Base-by-base conservation (phyloP, 2,888 invertebrate genomes). In the Abrostola triplasia region DNA sequence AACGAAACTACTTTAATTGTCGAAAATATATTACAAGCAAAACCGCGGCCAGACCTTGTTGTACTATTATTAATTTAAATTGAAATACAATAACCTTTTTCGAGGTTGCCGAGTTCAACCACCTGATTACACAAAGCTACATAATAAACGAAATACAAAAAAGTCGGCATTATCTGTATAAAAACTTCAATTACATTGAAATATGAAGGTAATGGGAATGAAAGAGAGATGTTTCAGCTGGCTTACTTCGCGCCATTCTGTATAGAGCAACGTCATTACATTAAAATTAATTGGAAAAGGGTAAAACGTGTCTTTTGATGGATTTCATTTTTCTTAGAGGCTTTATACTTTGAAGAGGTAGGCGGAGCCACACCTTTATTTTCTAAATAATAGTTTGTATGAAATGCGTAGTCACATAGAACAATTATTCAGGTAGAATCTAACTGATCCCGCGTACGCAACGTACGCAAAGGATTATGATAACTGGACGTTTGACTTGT, bases 81-180 rank as follows among this genome's bases (percentile, higher is more conserved):
- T 47, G 44, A 47, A 24, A 13, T 24, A 47, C 44, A 67, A 66
- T 72, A 72, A 57, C 54, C 65, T 71, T 54, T 53, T 50, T 58
- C 5, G 6, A 50, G 48, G 44, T 24, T 24, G n/a, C 40, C 9
- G 44, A 47, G 44, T 47, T 47, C 44, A 47, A 47, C 44, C 8
- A 9, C 24, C 44, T 24, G 13, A 47, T 47, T 47, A 47, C 44
- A 47, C 13, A 47, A 36, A 37, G 24, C 24, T 24, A 7, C 13
- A 11, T 52, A 42, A 54, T 36, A 36, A 5, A 36, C 41, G 41
- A 41, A 35, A 35, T 8, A 42, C 5, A 42, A 35, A 35, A 40
- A 7, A 6, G n/a, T 53, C 5, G n/a, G 5, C n/a, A 36, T 12
- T 53, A n/a, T 35, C 35, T 41, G n/a, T 9, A 42, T 36, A 41